phyloP scores from a whole-genome alignment of 2,888 invertebrate species.

The Acanthosepion esculentum region DNA sequence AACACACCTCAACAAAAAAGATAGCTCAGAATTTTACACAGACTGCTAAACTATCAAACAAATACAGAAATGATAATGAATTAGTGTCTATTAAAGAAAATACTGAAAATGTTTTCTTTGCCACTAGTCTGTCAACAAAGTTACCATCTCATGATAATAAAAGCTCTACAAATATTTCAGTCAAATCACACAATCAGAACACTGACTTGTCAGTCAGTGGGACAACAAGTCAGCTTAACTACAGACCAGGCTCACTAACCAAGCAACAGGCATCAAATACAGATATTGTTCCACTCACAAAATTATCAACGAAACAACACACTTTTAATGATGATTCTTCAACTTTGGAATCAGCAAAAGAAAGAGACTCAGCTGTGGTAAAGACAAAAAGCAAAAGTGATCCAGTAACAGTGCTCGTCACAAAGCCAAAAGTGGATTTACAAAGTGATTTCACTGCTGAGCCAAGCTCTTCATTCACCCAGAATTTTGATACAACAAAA shows the following conservation, averaged over 20 bases:
- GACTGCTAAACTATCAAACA: not conserved
- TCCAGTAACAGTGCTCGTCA: not conserved
- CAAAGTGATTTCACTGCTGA: not conserved
- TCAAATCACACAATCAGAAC: not conserved
- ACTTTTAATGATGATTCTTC: not conserved
- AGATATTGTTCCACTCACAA: not conserved
- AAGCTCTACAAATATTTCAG: not conserved
- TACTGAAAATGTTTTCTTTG: not conserved
- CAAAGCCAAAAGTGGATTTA: not conserved
- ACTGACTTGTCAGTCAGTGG: not conserved
- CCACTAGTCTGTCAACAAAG: not conserved
- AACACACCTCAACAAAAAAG: not conserved
- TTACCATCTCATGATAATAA: not conserved
- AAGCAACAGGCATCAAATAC: not conserved
- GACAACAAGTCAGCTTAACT: not conserved
- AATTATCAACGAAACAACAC: not conserved
- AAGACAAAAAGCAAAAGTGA: not conserved
- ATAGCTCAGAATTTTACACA: not conserved
- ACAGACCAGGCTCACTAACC: not conserved
- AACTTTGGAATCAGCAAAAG: not conserved
- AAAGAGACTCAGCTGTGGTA: not conserved
- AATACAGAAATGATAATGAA: not conserved
- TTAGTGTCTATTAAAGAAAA: not conserved
- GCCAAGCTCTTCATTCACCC: not conserved
- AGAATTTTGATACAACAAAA: not conserved